Evolutionary conservation across 2,797 vertebrate species (phyloP).

Genomic region (Crax fasciolata): DNA sequence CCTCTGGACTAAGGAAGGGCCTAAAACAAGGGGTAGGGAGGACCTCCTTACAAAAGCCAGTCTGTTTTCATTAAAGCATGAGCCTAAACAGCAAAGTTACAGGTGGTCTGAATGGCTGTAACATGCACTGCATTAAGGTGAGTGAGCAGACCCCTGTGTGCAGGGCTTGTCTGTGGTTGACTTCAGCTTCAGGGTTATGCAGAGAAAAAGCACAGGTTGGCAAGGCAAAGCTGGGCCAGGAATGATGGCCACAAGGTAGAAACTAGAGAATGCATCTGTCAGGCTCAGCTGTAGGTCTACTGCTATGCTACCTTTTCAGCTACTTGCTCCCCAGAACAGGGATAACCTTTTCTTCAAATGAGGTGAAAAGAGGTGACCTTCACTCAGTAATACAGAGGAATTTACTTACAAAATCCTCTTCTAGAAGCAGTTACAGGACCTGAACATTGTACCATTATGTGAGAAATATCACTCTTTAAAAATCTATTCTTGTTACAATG

Average conservation of each 20-base stretch:
- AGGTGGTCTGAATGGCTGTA: not conserved
- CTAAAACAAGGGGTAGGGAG: not conserved
- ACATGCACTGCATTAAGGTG: rapidly evolving
- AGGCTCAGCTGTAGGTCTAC: not conserved
- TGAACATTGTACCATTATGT: not conserved
- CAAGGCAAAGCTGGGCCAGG: not conserved
- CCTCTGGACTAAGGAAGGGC: not conserved
- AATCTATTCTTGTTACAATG: not conserved
- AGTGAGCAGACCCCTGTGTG: not conserved
- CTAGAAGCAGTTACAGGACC: not conserved
- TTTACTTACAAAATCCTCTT: not conserved
- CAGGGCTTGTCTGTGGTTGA: not conserved
- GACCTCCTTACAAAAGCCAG: not conserved
- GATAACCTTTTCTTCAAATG: not conserved
- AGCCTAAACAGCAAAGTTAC: not conserved
- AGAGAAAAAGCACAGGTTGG: not conserved
- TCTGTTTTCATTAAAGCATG: not conserved
- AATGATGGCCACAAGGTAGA: not conserved
- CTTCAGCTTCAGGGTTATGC: not conserved
- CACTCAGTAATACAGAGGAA: not conserved
- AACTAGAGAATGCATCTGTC: not conserved
- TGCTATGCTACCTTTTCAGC: not conserved
- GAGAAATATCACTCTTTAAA: not conserved
- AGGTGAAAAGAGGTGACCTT: not conserved
- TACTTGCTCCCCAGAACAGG: not conserved